Conservation (phyloP, 2,113 vertebrate genomes). For the Brachionichthys hirsutus region DNA sequence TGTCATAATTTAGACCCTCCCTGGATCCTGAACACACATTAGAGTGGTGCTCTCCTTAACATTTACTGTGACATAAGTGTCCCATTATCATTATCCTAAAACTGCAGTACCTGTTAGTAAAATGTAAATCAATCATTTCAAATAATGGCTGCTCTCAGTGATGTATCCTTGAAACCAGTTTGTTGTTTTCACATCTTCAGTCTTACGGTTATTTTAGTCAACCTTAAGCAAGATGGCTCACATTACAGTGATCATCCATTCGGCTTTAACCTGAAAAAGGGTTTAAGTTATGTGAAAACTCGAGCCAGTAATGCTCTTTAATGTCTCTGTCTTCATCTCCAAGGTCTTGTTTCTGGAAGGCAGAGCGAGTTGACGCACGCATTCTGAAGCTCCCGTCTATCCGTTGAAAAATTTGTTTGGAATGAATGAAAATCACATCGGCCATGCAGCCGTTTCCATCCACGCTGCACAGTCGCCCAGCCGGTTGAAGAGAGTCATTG, state of each 20-base stretch:
- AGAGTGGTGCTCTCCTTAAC: too few relatives aligned
- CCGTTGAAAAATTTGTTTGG: slow-evolving; percentile 10
- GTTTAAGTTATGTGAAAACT: not conserved
- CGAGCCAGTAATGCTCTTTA: not conserved
- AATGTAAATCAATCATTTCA: too few relatives aligned
- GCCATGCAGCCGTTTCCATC: slow-evolving; percentile 16
- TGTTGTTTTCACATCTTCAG: not conserved
- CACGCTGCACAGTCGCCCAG: slow-evolving; percentile 13
- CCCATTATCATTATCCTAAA: not conserved
- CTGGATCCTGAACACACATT: too few relatives aligned
- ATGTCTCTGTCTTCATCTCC: not conserved
- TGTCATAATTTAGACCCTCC: not conserved
- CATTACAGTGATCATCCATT: not conserved
- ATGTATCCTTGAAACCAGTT: not conserved
- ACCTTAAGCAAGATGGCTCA: too few relatives aligned
- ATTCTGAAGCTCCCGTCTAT: not conserved
- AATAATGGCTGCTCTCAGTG: not conserved
- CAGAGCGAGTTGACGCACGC: not conserved
- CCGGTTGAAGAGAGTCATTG: slow-evolving; percentile 43
- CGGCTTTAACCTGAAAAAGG: not conserved
- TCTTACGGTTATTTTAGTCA: not conserved
- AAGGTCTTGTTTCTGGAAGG: slow-evolving; percentile 28
- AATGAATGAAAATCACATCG: slow-evolving; percentile 41
- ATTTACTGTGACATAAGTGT: too few relatives aligned
- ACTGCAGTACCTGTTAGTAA: not conserved